Evolutionary conservation across 2,888 invertebrate species (phyloP).

Genomic region (Agrochola macilenta): DNA sequence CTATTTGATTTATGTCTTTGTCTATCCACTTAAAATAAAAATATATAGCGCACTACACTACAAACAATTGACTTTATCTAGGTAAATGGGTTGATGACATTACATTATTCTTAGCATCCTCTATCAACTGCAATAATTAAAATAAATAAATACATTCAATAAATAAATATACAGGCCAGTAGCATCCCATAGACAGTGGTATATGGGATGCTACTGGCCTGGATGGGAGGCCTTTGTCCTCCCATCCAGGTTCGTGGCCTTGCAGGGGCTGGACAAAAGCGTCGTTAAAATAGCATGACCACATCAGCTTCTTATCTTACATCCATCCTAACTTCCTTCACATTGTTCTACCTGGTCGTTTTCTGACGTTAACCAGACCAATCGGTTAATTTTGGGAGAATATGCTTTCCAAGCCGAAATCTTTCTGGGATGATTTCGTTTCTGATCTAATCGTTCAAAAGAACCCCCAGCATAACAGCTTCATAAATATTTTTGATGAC

Average conservation of each 20-base stretch:
- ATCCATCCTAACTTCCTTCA: neutral
- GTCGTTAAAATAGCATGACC: neutral
- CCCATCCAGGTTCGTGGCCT: too few relatives aligned
- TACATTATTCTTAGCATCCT: neutral
- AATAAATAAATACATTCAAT: neutral
- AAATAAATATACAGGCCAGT: too few relatives aligned
- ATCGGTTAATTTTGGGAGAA: too few relatives aligned
- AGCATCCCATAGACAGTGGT: too few relatives aligned
- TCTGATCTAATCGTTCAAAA: neutral
- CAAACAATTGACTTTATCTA: too few relatives aligned
- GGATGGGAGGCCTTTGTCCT: too few relatives aligned
- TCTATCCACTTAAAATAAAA: neutral
- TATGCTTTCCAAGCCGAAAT: too few relatives aligned
- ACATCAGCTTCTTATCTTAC: neutral
- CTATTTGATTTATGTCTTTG: neutral
- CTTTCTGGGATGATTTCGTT: neutral
- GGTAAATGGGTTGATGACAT: neutral
- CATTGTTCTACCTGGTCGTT: neutral
- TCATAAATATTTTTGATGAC: neutral
- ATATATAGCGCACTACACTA: neutral
- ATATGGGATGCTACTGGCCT: too few relatives aligned
- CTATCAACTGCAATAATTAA: neutral
- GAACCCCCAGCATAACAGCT: neutral
- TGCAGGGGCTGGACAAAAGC: neutral
- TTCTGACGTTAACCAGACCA: neutral